These are phyloP conservation scores for Ips typographus DNA, from an alignment of 1,140 invertebrate genomes.

Conservation along the genomic window DNA sequence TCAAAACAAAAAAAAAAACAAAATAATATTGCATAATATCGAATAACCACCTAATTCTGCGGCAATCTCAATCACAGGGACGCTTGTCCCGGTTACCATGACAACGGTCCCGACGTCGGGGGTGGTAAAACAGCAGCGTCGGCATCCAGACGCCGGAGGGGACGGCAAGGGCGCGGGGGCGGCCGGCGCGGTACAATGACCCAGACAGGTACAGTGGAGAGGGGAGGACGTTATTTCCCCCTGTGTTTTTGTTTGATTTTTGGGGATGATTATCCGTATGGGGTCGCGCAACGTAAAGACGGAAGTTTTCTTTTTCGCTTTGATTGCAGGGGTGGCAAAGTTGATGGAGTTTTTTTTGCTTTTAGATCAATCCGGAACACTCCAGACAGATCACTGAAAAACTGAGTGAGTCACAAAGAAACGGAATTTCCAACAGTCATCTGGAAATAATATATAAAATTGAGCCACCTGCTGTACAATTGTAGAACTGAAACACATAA, in stretches of 20 bases:
- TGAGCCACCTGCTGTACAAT: too few species aligned
- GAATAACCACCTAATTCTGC: not conserved
- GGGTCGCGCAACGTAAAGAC: too few species aligned
- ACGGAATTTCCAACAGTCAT: too few species aligned
- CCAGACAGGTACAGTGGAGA: conserved; percentile 29
- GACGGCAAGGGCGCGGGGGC: conserved; percentile 9
- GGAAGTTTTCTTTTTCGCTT: too few species aligned
- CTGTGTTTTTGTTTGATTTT: conserved; percentile 14
- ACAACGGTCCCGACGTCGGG: conserved; percentile 8
- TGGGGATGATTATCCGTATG: conserved; percentile 4
- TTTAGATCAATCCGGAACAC: too few species aligned
- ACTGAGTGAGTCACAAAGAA: too few species aligned
- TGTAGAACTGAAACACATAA: too few species aligned
- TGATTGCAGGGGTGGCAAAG: too few species aligned
- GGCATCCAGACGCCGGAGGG: conserved; percentile 28
- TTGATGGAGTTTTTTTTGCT: too few species aligned
- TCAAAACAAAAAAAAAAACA: conserved; percentile 8
- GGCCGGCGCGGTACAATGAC: conserved; percentile 24
- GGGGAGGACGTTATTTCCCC: conserved; percentile 1
- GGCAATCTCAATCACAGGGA: not conserved
- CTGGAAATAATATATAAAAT: too few species aligned
- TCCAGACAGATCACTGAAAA: too few species aligned
- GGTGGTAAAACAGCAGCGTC: conserved; percentile 15
- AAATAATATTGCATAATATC: not conserved
- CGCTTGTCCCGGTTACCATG: conserved; percentile 21